phyloP scores from a whole-genome alignment of 2,888 invertebrate genomes.

The Erpobdella octoculata region DNA sequence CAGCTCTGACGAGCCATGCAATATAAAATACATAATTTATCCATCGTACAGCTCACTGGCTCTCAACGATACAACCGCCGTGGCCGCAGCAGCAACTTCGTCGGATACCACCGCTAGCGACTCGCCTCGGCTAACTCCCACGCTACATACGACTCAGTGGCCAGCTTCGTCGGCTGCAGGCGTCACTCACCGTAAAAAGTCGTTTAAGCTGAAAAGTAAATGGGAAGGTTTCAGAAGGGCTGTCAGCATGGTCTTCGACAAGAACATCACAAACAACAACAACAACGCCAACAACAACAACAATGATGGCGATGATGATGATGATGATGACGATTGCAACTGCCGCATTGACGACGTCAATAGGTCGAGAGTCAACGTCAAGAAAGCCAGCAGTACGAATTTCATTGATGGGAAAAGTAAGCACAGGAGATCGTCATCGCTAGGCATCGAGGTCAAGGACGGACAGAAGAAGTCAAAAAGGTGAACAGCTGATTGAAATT shows the following conservation, averaged over 20 bases:
- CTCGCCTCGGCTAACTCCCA: neutral
- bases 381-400: neutral
- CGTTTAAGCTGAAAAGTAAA: neutral
- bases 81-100: neutral
- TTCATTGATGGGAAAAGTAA: neutral
- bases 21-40: no score
- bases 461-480: no score
- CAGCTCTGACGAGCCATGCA: no score
- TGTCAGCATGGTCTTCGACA: conserved; percentile 16
- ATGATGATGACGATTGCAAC: neutral
- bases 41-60: no score
- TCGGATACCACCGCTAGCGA: neutral
- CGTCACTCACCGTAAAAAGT: neutral
- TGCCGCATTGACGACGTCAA: neutral
- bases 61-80: no score
- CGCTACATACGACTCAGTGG: neutral
- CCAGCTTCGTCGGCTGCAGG: neutral
- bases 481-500: neutral
- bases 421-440: no score
- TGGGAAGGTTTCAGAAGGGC: conserved; percentile 17
- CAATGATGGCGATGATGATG: no score
- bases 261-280: neutral
- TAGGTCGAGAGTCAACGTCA: neutral
- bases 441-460: no score
- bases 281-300: neutral